Evolutionary conservation across 2,113 vertebrate species (phyloP).

Genomic region (Rutilus rutilus): DNA sequence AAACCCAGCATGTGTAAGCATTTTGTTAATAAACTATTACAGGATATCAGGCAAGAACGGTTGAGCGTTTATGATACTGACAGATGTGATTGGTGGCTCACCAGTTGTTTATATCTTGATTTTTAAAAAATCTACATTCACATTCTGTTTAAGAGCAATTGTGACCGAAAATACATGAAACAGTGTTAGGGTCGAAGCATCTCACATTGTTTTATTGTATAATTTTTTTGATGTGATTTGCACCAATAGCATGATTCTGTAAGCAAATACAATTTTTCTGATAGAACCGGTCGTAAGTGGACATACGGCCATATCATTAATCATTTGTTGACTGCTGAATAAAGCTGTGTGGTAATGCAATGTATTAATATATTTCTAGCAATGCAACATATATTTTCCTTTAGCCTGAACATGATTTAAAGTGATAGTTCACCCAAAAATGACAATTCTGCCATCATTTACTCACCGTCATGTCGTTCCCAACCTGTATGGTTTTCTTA

Average conservation of each 20-base stretch:
- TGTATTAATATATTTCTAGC: constrained; percentile 10
- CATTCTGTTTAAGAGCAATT: neutral
- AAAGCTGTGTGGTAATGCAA: neutral
- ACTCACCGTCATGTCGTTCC: neutral
- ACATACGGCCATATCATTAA: neutral
- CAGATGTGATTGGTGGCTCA: neutral
- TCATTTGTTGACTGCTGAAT: neutral
- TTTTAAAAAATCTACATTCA: neutral
- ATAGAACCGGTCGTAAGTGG: neutral
- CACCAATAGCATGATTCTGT: neutral
- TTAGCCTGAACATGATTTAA: neutral
- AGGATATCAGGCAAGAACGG: constrained; percentile 4
- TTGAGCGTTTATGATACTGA: neutral
- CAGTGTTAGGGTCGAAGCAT: neutral
- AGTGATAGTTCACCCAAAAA: neutral
- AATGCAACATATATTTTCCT: neutral
- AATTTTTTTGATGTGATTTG: neutral
- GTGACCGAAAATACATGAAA: neutral
- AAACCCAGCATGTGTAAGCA: constrained; percentile 7
- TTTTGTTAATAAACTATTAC: neutral
- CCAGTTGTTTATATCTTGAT: neutral
- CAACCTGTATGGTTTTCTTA: neutral
- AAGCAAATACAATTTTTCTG: neutral
- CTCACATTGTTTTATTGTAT: neutral
- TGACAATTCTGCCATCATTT: neutral